Conservation (phyloP, 2,113 vertebrate species). For the Myrmophylax atrothorax region DNA sequence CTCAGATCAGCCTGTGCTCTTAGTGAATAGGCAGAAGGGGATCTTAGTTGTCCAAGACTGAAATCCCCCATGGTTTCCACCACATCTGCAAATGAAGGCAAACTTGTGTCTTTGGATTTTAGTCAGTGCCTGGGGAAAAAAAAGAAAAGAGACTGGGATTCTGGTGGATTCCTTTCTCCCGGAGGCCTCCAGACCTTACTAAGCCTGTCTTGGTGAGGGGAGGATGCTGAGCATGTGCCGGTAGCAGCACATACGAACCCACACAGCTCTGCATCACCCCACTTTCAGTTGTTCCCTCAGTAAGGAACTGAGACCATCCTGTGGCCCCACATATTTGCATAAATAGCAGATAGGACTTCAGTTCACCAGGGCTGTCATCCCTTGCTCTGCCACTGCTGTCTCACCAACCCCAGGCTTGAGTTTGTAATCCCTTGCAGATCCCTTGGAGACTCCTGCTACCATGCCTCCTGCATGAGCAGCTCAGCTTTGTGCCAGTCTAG, state of each 20-base stretch:
- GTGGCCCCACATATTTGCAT: neutral
- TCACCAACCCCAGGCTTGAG: neutral
- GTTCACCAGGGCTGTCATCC: neutral
- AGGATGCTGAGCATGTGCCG: neutral
- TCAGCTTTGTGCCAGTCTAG: neutral
- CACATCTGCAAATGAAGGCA: neutral
- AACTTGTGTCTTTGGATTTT: neutral
- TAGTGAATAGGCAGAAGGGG: conserved; percentile 51
- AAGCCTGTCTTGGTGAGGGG: neutral
- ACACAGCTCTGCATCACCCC: neutral
- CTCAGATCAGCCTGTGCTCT: conserved; percentile 34
- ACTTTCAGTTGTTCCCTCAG: neutral
- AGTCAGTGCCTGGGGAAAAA: neutral
- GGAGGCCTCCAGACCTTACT: neutral
- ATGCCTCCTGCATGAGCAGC: neutral
- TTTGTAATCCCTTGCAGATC: neutral
- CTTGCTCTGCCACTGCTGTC: neutral
- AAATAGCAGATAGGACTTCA: neutral
- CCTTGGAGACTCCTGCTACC: neutral
- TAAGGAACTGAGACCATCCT: neutral
- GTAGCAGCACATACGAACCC: neutral
- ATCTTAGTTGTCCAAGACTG: conserved; percentile 22
- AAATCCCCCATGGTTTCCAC: conserved; percentile 1
- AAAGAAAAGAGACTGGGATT: neutral
- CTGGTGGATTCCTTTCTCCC: neutral